Base-by-base conservation (phyloP, 2,888 invertebrate species). In the Slavum lentiscoides region DNA sequence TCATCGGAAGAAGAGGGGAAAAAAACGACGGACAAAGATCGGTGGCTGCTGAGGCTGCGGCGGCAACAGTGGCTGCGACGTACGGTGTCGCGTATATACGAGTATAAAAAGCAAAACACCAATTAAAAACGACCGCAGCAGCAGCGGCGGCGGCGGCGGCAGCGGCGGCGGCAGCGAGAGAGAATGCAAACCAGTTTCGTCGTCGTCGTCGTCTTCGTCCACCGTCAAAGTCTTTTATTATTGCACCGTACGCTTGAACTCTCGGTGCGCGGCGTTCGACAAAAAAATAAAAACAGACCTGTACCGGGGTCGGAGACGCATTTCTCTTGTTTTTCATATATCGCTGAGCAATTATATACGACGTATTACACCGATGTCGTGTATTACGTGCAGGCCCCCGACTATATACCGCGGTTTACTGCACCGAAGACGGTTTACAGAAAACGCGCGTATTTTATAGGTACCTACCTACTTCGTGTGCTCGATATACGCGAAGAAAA, bases 121-220 rank as follows among this genome's bases (percentile, higher is more conserved):
- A 80, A 64, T 80, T 70, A 80, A 80, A 74, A 80, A 64, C 39
- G 55, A 70, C 77, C 55, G 77, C 70, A 69, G 39, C 69, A 53
- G 30, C 43, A 37, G 23, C 21, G 17, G 4, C 30, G 4, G 43
- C 43, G 43, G n/a, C 39, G 55, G 64, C 77, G 39, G 77, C 70
- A 69, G 39, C 69, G 37, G 30, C 43, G n/a, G 23, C 21, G 17
- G 4, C 30, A 30, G 43, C 43, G 43, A 7, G 43, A 30, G 70
- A 62, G 70, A 70, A 80, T 58, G 77, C 70, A 80, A 80, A 80
- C 77, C 77, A 80, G 77, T 80, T 80, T 80, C 23, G 61, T 72
- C 30, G 30, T 30, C 30, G 30, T 30, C 30, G 30, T 30, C 30
- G 30, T 30, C 30, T 30, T 77, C 70, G 62, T 69, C 53, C 30